Base-by-base conservation (phyloP, 2,888 invertebrate genomes). In the Pristionchus arcanus region DNA sequence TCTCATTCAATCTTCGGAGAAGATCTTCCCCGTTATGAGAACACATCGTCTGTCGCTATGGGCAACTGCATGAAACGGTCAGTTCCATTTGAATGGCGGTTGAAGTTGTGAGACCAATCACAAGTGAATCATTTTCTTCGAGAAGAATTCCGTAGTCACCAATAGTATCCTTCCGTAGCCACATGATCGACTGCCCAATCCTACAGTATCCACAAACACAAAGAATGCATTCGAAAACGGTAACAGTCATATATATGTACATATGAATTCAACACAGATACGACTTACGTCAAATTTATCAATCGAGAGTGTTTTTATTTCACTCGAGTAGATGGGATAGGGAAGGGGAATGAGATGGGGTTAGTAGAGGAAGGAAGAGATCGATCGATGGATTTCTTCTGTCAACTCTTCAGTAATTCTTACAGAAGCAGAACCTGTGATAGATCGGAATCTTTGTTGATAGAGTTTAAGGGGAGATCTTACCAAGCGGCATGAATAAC, bases 1-100 rank as follows among this genome's bases (percentile, higher is more conserved):
- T 81, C 81, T 53, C 81, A 81, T 81, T 49, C 49, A 1, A 49
- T 81, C 81, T 81, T 81, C 49, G 81, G 81, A 49, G 49, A 81
- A 0, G n/a, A 25, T 28, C 81, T 81, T 53, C 81, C 81, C 25
- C 81, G 49, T 53, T 81, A 81, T 28, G 81, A 49, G 28, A 81
- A 81, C 28, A n/a, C n/a, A 15, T 42, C 81, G 21, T 42, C 81
- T 53, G 19, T 49, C 4, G 49, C 49, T 16, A 81, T 81, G 81
- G 19, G 16, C 11, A 81, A 31, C 2, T 81, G 81, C 28, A 81
- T 53, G 42, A 42, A 42, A 53, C 31, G 34, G 81, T 81, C 3
- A 53, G 81, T 53, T 68, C 31, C 7, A 2, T 11, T 31, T 5
- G 19, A 4, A 4, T 71, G 7, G 21, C 21, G 11, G 66, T 28